A percentile compares a stretch with the other conserved stretches of the same genome.
Evolutionary conservation across 1,140 invertebrate genomes (phyloP).

Genomic region (Leptoteleia sp.): DNA sequence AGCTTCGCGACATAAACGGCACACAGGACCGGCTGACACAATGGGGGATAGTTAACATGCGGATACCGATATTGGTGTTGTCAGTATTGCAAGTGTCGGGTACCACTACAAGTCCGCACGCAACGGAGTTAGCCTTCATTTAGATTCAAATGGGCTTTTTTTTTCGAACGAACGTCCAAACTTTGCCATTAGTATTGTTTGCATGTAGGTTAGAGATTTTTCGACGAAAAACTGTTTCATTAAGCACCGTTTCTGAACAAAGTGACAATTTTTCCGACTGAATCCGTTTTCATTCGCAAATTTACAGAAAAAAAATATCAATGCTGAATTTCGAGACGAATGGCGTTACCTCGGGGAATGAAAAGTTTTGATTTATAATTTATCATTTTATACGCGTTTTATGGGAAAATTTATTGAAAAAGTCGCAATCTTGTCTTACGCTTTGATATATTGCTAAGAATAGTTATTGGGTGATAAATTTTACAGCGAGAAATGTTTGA

Average conservation of each 20-base stretch:
- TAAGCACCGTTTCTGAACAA: conserved; percentile 31
- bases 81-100: conserved; percentile 34
- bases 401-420: too few relatives aligned
- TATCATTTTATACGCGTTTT: too few relatives aligned
- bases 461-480: too few relatives aligned
- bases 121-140: conserved; percentile 69
- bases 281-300: conserved; percentile 52
- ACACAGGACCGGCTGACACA: conserved; percentile 45
- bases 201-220: conserved; percentile 53
- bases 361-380: too few relatives aligned
- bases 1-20: conserved; percentile 38
- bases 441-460: too few relatives aligned
- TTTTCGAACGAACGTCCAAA: conserved; percentile 64
- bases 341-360: too few relatives aligned
- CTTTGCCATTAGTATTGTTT: conserved; percentile 70
- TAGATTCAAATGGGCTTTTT: conserved; percentile 72
- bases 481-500: too few relatives aligned
- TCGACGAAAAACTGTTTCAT: conserved; percentile 41
- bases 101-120: conserved; percentile 27
- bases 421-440: too few relatives aligned
- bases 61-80: conserved; percentile 10
- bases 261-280: conserved; percentile 46
- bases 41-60: conserved; percentile 65
- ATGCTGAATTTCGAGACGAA: conserved; percentile 3
- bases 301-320: too few relatives aligned